Evolutionary conservation across 2,113 vertebrate genomes (phyloP).

Genomic region (Pleuronectes platessa): DNA sequence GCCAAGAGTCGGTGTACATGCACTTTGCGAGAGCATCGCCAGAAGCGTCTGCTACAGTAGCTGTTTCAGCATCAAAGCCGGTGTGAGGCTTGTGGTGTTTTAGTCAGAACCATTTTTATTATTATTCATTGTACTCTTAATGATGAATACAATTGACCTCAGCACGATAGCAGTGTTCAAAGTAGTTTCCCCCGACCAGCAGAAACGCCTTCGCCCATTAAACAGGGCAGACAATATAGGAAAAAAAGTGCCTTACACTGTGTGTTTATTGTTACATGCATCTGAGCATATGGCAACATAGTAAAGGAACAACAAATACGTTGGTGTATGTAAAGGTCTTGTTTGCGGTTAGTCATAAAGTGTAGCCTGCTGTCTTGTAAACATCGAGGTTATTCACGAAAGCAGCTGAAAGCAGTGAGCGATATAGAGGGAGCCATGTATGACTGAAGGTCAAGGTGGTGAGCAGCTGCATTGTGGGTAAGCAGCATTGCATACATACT

Average conservation of each 20-base stretch:
- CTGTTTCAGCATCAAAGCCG: constrained; percentile 19
- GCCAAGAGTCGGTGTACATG: neutral
- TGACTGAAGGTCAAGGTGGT: neutral
- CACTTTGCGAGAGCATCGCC: constrained; percentile 32
- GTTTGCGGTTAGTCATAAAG: neutral
- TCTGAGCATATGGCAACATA: neutral
- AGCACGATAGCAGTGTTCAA: neutral
- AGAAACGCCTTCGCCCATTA: neutral
- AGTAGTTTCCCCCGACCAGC: neutral
- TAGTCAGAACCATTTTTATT: constrained; percentile 3
- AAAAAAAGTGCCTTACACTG: neutral
- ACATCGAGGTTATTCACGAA: neutral
- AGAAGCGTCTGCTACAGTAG: constrained; percentile 16
- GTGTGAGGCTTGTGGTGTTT: neutral
- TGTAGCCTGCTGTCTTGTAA: neutral
- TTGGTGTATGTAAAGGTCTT: neutral
- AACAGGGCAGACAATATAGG: neutral
- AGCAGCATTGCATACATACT: neutral
- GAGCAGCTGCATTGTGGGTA: neutral
- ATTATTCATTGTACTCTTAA: constrained; percentile 6
- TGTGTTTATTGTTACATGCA: neutral
- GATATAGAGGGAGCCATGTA: neutral
- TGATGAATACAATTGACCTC: neutral
- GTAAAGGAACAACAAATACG: neutral
- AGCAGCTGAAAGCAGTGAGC: neutral